A percentile compares a stretch with the other conserved stretches of the same genome.
phyloP scores from a whole-genome alignment of 2,113 vertebrate species.

The Gadus macrocephalus region DNA sequence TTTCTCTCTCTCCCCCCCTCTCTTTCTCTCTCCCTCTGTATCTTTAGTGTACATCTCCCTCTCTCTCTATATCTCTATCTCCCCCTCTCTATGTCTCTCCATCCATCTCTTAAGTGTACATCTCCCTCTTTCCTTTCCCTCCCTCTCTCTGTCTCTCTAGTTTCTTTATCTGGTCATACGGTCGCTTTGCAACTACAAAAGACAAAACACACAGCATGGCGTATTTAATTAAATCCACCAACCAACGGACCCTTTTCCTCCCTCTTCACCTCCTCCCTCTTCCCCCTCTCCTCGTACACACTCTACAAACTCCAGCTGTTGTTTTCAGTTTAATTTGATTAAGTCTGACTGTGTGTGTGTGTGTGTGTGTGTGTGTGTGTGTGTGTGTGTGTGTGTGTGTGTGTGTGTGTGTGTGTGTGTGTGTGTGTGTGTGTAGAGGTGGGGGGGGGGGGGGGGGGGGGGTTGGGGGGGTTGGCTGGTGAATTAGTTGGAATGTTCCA shows the following conservation, averaged over 20 bases:
- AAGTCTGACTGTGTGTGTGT: constrained; percentile 22
- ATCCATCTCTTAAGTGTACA: background rate
- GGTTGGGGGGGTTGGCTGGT: too few species aligned
- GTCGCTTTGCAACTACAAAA: constrained; percentile 11
- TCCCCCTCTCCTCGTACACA: background rate
- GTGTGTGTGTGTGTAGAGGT: too few species aligned
- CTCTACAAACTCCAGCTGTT: background rate
- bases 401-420: constrained; percentile 14
- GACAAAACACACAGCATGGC: constrained; percentile 21
- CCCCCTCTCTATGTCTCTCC: background rate
- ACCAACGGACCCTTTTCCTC: background rate
- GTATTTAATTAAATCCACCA: constrained; percentile 18
- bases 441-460: too few species aligned
- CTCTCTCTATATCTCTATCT: background rate
- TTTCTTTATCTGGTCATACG: constrained; percentile 11
- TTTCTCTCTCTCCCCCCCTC: background rate
- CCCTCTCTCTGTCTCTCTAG: constrained; percentile 8
- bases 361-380: too few species aligned
- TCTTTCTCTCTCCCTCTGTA: background rate
- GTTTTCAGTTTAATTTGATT: background rate
- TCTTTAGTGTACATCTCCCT: background rate
- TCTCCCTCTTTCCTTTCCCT: background rate
- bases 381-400: constrained; percentile 3
- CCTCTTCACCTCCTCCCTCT: background rate
- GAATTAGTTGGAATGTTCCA: too few species aligned